phyloP scores from a whole-genome alignment of 2,888 invertebrate species.

The Megaustenia siamemsis region DNA sequence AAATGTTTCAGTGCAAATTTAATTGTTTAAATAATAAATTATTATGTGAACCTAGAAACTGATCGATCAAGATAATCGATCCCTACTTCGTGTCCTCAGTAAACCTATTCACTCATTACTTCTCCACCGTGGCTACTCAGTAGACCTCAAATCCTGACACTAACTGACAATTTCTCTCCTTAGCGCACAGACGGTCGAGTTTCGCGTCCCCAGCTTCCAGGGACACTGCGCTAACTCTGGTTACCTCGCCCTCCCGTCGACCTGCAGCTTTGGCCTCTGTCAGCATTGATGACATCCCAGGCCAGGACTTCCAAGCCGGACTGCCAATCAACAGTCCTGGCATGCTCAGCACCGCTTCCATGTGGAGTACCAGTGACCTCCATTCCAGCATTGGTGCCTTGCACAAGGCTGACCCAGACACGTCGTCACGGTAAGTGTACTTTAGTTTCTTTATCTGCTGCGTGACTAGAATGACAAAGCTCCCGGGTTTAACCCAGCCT shows the following conservation, averaged over 20 bases:
- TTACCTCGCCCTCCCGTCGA: constrained; percentile 32
- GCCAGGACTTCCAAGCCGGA: constrained; percentile 40
- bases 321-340: constrained; percentile 68
- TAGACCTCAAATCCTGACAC: neutral
- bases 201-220: constrained; percentile 56
- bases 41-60: no score
- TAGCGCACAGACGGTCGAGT: constrained; percentile 59
- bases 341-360: constrained; percentile 68
- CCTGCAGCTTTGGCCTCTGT: constrained; percentile 55
- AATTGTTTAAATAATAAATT: no score
- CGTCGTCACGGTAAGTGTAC: constrained; percentile 56
- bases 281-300: constrained; percentile 60
- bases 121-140: neutral
- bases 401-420: constrained; percentile 50
- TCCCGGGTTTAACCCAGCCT: no score
- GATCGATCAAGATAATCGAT: no score
- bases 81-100: neutral
- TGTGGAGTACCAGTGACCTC: constrained; percentile 66
- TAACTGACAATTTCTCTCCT: neutral
- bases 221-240: constrained; percentile 36
- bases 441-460: neutral
- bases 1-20: no score
- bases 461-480: no score
- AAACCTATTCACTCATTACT: neutral
- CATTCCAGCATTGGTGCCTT: neutral